These are phyloP conservation scores for Dioctria linearis DNA, from an alignment of 2,888 invertebrate genomes.

Conservation along the genomic window DNA sequence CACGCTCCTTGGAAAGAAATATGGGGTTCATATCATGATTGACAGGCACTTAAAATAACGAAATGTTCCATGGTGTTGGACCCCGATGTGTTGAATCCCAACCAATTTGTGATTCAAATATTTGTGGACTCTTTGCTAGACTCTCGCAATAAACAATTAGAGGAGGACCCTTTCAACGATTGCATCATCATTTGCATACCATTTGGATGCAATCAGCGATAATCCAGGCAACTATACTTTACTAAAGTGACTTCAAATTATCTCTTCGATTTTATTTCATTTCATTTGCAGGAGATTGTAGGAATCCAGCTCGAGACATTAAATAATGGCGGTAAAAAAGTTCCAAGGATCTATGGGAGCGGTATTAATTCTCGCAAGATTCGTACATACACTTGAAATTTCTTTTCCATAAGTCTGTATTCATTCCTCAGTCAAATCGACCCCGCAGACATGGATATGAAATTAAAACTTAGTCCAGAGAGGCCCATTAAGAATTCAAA, in stretches of 20 bases:
- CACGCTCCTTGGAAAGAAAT: slow-evolving; percentile 23
- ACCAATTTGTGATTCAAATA: no score
- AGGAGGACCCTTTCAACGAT: no score
- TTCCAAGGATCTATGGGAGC: slow-evolving; percentile 21
- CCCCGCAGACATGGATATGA: slow-evolving; percentile 50
- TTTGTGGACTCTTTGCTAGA: no score
- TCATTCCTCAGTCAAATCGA: background rate
- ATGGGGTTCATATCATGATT: slow-evolving; percentile 51
- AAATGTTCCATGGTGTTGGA: slow-evolving; percentile 13
- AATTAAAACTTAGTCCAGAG: slow-evolving; percentile 57
- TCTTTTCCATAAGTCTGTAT: background rate
- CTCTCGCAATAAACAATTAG: no score
- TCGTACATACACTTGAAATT: slow-evolving; percentile 17
- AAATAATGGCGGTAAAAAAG: background rate
- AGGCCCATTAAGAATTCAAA: slow-evolving; percentile 56
- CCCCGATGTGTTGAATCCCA: background rate
- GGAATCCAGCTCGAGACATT: no score
- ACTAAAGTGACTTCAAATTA: no score
- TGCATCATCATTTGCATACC: no score
- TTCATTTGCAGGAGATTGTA: no score
- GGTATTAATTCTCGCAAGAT: slow-evolving; percentile 22
- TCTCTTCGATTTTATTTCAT: no score
- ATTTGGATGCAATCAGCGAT: no score
- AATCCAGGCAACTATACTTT: no score
- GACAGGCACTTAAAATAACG: slow-evolving; percentile 56